Evolutionary conservation across 2,113 vertebrate genomes (phyloP).

Genomic region (Noturus placidus): DNA sequence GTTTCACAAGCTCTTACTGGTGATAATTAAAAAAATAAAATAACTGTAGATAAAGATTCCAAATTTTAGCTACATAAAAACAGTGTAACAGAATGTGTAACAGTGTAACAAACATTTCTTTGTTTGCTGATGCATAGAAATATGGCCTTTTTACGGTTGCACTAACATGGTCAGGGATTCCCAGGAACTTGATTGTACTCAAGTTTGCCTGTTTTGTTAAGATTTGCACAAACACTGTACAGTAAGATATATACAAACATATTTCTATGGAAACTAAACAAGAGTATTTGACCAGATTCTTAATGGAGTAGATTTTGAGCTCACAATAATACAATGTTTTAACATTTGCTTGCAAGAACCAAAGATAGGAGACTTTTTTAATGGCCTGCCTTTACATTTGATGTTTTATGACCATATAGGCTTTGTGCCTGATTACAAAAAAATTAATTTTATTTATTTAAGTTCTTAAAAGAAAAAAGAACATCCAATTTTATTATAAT

Average conservation of each 20-base stretch:
- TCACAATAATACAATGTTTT: background rate
- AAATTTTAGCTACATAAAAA: background rate
- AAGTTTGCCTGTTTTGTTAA: slow-evolving; percentile 35
- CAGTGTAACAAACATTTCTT: no score
- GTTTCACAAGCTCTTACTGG: background rate
- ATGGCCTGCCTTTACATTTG: background rate
- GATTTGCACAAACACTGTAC: slow-evolving; percentile 51
- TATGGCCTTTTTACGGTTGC: slow-evolving; percentile 35
- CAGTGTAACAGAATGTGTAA: background rate
- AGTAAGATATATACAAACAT: slow-evolving; percentile 22
- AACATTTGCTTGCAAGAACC: slow-evolving; percentile 2
- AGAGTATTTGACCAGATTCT: slow-evolving; percentile 28
- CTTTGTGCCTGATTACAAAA: background rate
- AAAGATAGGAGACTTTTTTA: background rate
- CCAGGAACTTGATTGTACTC: slow-evolving; percentile 24
- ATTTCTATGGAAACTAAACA: slow-evolving; percentile 24
- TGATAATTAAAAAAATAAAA: background rate
- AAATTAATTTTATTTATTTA: slow-evolving; percentile 21
- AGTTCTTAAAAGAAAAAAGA: background rate
- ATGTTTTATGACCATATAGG: background rate
- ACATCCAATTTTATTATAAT: slow-evolving; percentile 5
- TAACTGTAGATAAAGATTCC: background rate
- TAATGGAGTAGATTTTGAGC: background rate
- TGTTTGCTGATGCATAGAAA: slow-evolving; percentile 33
- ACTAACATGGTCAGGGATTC: slow-evolving; percentile 49